phyloP scores from a whole-genome alignment of 1,140 invertebrate species.

The Eulimnadia texana region DNA sequence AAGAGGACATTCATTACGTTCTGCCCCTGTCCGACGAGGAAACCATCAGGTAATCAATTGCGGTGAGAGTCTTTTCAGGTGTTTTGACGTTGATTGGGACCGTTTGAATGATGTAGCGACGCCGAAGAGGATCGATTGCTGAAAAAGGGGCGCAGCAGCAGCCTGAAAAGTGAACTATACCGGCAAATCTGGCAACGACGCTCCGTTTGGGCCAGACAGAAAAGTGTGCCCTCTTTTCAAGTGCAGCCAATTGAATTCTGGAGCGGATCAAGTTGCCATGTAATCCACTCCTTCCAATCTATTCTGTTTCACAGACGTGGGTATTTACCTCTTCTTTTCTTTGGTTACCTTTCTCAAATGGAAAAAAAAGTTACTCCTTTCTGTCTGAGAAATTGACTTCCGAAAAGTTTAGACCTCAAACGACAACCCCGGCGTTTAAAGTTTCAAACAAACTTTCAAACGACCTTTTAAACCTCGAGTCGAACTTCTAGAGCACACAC shows the following conservation, averaged over 20 bases:
- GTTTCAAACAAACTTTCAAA: too few species aligned
- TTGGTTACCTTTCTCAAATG: background rate
- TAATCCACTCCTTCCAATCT: background rate
- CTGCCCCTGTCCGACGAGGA: background rate
- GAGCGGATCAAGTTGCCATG: background rate
- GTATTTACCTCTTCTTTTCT: background rate
- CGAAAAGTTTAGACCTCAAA: too few species aligned
- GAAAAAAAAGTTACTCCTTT: background rate
- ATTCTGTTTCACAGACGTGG: background rate
- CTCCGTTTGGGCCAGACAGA: constrained; percentile 1
- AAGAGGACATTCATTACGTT: background rate
- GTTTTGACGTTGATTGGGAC: too few species aligned
- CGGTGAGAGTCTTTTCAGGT: too few species aligned
- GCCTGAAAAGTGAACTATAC: constrained; percentile 6
- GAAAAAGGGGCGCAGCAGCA: too few species aligned
- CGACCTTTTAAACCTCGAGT: too few species aligned
- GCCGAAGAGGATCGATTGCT: too few species aligned
- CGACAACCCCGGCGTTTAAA: too few species aligned
- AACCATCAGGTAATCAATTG: background rate
- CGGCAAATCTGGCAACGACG: constrained; percentile 9
- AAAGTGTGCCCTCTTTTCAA: background rate
- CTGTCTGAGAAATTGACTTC: too few species aligned
- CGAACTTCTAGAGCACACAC: too few species aligned
- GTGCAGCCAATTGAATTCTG: constrained; percentile 6
- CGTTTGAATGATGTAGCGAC: too few species aligned